These are phyloP conservation scores for Plagiodera versicolora DNA, from an alignment of 2,888 invertebrate genomes.

Conservation along the genomic window DNA sequence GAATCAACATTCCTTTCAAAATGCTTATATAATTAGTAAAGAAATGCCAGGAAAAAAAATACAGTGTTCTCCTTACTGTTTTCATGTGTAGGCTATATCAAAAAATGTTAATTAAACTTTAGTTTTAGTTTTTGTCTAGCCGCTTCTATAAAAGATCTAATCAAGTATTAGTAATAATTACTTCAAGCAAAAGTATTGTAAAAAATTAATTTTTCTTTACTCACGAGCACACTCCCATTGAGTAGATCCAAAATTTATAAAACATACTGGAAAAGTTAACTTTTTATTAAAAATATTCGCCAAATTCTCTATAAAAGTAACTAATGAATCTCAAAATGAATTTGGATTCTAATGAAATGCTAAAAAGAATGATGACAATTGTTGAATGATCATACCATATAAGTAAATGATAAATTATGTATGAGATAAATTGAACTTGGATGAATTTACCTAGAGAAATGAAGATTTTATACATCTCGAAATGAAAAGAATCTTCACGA, in stretches of 20 bases:
- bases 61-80: background rate
- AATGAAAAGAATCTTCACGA: conserved; percentile 19
- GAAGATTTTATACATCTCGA: conserved; percentile 36
- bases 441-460: conserved; percentile 37
- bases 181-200: conserved; percentile 32
- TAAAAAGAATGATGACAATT: conserved; percentile 1
- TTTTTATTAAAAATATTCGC: conserved; percentile 21
- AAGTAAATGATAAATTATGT: conserved; percentile 8
- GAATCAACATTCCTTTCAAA: background rate
- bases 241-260: conserved; percentile 43
- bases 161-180: conserved; percentile 30
- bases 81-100: conserved; percentile 7
- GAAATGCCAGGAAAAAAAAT: background rate
- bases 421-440: conserved; percentile 14
- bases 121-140: conserved; percentile 24
- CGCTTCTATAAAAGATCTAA: conserved; percentile 31
- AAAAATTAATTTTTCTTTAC: conserved; percentile 35
- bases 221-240: conserved; percentile 48
- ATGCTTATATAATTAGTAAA: background rate
- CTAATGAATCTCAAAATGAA: conserved; percentile 11
- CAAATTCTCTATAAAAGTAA: background rate
- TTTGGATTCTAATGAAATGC: background rate
- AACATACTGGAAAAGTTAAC: conserved; percentile 43
- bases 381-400: background rate
- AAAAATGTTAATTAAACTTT: conserved; percentile 20